Percentiles rank a stretch among this genome's conserved stretches.
Evolutionary conservation across 2,888 invertebrate species (phyloP).

Genomic region (Nephrotoma appendiculata): DNA sequence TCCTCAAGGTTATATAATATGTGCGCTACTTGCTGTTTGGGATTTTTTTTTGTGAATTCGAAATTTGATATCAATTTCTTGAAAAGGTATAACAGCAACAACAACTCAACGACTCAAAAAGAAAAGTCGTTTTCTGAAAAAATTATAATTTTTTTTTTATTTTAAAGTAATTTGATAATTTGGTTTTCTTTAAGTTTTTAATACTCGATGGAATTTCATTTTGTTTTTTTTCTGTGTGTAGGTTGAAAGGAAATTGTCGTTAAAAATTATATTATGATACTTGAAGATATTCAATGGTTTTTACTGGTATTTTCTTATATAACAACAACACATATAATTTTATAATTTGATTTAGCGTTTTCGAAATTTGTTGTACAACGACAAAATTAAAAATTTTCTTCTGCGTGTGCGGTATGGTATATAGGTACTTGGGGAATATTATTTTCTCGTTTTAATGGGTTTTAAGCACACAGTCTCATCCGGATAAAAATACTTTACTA

Average conservation of each 20-base stretch:
- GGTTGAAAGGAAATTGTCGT: background rate
- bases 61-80: background rate
- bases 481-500: background rate
- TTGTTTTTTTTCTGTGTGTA: background rate
- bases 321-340: background rate
- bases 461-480: background rate
- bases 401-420: background rate
- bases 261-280: background rate
- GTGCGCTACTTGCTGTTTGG: background rate
- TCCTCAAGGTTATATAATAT: background rate
- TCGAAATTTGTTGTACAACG: background rate
- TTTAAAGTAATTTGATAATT: background rate
- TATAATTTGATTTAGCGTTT: background rate
- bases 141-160: background rate
- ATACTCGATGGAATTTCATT: background rate
- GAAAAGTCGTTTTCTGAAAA: background rate
- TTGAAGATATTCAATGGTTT: background rate
- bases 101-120: background rate
- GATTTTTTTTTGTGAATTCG: background rate
- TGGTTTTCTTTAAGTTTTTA: background rate
- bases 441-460: background rate
- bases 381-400: background rate
- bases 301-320: background rate
- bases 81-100: background rate
- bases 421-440: background rate